Conservation (phyloP, 1,140 invertebrate genomes). For the Anthonomus grandis region DNA sequence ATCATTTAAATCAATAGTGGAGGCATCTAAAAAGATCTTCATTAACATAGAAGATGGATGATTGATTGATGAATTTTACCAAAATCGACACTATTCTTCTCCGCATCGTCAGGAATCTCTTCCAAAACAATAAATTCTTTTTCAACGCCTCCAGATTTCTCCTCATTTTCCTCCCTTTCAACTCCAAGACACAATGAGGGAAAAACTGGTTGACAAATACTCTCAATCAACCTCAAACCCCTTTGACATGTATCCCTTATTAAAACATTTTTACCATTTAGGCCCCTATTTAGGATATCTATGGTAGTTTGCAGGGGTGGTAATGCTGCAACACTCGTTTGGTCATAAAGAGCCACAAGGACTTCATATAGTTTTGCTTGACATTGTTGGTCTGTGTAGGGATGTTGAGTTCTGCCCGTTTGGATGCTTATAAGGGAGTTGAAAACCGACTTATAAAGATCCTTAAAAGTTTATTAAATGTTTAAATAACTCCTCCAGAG, state of each 20-base stretch:
- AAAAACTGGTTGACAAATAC: conserved; percentile 27
- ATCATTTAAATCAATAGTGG: too few relatives aligned
- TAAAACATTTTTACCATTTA: conserved; percentile 13
- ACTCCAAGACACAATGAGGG: conserved; percentile 20
- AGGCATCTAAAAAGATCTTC: too few relatives aligned
- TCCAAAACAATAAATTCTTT: neutral
- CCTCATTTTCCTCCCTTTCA: neutral
- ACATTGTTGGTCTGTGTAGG: conserved; percentile 24
- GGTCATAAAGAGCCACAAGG: conserved; percentile 25
- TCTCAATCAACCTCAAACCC: conserved; percentile 17
- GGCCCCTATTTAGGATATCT: conserved; percentile 21
- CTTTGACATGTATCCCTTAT: conserved; percentile 13
- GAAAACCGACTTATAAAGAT: conserved; percentile 25
- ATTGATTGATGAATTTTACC: too few relatives aligned
- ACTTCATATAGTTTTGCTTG: conserved; percentile 29
- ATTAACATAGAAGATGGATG: too few relatives aligned
- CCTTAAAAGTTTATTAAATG: conserved; percentile 19
- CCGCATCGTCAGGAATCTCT: neutral
- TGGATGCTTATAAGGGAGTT: conserved; percentile 16
- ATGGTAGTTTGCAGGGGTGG: conserved; percentile 22
- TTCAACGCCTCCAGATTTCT: neutral
- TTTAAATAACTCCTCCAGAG: neutral
- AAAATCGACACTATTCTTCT: conserved; percentile 1
- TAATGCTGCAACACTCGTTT: conserved; percentile 15
- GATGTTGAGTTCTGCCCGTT: conserved; percentile 7